Percentiles rank a stretch among this genome's conserved stretches.
phyloP scores from a whole-genome alignment of 2,797 vertebrate genomes.

The Diglossa cyanea region DNA sequence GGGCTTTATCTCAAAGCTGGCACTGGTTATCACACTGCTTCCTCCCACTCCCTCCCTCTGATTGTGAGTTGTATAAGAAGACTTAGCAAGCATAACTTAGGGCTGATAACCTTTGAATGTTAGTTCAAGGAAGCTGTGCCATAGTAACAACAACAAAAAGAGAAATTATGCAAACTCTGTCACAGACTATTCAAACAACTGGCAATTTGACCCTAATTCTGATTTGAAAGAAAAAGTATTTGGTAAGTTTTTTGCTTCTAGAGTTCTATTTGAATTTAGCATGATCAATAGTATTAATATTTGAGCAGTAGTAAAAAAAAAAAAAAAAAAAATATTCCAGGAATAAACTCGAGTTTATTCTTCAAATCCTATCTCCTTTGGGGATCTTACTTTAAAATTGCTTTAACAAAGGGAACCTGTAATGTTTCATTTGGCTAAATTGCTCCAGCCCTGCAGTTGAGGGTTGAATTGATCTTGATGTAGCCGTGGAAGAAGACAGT shows the following conservation, averaged over 20 bases:
- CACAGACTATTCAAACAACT: neutral
- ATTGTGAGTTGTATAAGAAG: constrained; percentile 80
- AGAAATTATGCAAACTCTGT: constrained; percentile 10
- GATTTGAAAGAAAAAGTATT: neutral
- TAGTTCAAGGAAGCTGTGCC: constrained; percentile 67
- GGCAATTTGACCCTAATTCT: neutral
- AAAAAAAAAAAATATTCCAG: neutral
- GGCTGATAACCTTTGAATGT: constrained; percentile 72
- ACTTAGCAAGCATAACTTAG: constrained; percentile 72
- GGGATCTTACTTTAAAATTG: neutral
- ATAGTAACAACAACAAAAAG: constrained; percentile 35
- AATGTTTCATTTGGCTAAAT: neutral
- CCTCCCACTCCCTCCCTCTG: constrained; percentile 77
- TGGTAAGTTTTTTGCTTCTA: neutral
- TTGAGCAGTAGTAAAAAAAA: neutral
- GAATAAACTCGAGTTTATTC: neutral
- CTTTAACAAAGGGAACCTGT: neutral
- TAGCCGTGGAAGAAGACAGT: neutral
- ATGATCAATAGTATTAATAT: constrained; percentile 7
- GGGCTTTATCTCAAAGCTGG: constrained; percentile 80
- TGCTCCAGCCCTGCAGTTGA: neutral
- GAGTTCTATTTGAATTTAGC: neutral
- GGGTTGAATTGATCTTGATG: constrained; percentile 25
- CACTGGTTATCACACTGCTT: constrained; percentile 77
- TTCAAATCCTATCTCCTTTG: neutral